Base-by-base conservation (phyloP, 2,888 invertebrate species). In the Apeira syringaria region DNA sequence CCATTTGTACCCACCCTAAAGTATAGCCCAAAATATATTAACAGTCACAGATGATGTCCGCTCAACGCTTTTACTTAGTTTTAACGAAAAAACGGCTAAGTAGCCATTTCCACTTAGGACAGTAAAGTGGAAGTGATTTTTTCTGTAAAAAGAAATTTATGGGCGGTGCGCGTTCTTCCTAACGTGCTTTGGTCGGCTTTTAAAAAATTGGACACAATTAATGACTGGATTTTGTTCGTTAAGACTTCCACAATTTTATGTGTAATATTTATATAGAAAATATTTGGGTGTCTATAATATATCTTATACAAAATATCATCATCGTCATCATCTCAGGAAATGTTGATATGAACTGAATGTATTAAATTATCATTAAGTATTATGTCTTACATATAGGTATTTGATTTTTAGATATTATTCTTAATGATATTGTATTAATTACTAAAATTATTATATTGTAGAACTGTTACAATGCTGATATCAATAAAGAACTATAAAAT, bases 21-120 rank as follows among this genome's bases (percentile, higher is more conserved):
- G 40, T 42, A 54, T 47, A 43, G 38, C 41, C 44, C 26, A 41
- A 24, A 27, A 51, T 40, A 35, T 51, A 56, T 51, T 55, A 48
- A 46, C 22, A 39, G 37, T 40, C 43, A 38, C 45, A 44, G 27
- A 40, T 48, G 53, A 55, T 80, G 81, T 72, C 80, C 78, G 68
- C 64, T 47, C 71, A 69, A 74, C 72, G 29, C 8, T 15, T 40
- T 41, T 9, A 41, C 41, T 55, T 45, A 64, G 43, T 74, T 74
- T 74, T 78, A 77, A 76, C 68, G 77, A 68, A 36, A 36, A 45
- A 35, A 20, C 17, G 18, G 12, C 28, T 77, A 74, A 77, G 73
- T 70, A 73, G 64, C 70, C 73, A 67, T 68, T 74, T 72, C 79
- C 83, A 80, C 81, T 82, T 78, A 69, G 68, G 62, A 68, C 82